Evolutionary conservation across 2,113 vertebrate genomes (phyloP).

Genomic region (Phylloscopus whistleri): DNA sequence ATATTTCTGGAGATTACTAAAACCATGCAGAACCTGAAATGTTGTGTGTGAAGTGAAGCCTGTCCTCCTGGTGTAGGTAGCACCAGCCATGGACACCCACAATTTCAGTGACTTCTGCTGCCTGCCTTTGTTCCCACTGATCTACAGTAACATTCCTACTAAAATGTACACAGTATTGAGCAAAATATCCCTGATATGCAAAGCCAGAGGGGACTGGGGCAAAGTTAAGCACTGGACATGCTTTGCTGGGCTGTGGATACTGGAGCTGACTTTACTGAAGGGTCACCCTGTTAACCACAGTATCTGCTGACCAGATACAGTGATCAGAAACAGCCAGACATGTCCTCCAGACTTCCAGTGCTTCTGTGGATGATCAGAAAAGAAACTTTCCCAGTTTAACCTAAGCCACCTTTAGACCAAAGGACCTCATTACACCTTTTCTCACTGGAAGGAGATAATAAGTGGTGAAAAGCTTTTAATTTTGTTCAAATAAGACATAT

Average conservation of each 20-base stretch:
- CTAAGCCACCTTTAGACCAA: background rate
- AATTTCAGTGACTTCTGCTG: background rate
- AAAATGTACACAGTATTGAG: background rate
- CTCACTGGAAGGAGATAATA: background rate
- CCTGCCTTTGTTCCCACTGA: background rate
- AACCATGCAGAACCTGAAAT: background rate
- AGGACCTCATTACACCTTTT: background rate
- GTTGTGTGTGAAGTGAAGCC: background rate
- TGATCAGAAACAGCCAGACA: background rate
- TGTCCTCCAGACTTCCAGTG: background rate
- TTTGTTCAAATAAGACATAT: background rate
- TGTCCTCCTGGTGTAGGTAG: background rate
- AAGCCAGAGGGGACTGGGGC: background rate
- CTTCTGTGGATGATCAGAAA: background rate
- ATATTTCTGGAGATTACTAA: background rate
- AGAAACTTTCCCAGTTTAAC: background rate
- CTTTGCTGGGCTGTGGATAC: background rate
- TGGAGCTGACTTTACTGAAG: background rate
- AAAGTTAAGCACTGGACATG: background rate
- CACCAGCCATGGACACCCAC: background rate
- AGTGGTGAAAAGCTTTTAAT: background rate
- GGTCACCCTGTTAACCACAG: background rate
- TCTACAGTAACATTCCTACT: background rate
- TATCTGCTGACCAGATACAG: background rate
- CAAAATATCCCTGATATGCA: background rate